Evolutionary conservation across 2,797 vertebrate species (phyloP), one percentile per base, ranked within the genome.

Genomic region (Sebastes itinus): DNA sequence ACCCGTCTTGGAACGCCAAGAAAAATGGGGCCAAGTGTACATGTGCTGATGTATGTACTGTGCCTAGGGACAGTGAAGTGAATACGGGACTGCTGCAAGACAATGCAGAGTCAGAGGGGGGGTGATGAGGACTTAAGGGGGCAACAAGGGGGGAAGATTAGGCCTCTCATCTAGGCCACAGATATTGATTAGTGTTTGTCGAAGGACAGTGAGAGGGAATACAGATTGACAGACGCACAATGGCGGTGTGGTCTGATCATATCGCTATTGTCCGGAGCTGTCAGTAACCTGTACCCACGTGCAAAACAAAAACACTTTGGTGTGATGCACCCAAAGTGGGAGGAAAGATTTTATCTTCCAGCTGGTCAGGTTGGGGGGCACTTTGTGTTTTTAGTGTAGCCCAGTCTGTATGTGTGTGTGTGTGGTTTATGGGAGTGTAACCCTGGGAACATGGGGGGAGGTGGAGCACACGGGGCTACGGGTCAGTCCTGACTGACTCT

Each of bases 181-280:
- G 83, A 92, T 96, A 97, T 96, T 94, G 96, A 96, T 97, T 95
- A 92, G 90, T 94, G 94, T 90, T 90, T 75, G 91, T 77, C n/a
- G 78, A 89, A 89, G 87, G 91, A 94, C 86, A 88, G 84, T 87
- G 81, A 94, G 93, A 94, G 82, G 90, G 86, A 94, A 95, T 91
- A 60, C 82, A 77, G 89, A 95, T 95, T 96, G 96, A 96, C 95
- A 95, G 89, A 91, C 52, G 78, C 89, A 95, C 95, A 95, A 94
- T 90, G 84, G 79, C 3, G 20, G 42, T 71, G 88, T 79, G 77
- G 67, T 65, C 81, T 77, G 82, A 93, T 95, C 89, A 85, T 84
- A 87, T 91, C 9, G 35, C 82, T 85, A 69, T 88, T 94, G 92
- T 94, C 86, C 85, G 85, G 69, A 72, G 77, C 78, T 38, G 68